A percentile compares a stretch with the other conserved stretches of the same genome.
Conservation (phyloP, 2,888 invertebrate species). For the Galerucella nymphaeae region DNA sequence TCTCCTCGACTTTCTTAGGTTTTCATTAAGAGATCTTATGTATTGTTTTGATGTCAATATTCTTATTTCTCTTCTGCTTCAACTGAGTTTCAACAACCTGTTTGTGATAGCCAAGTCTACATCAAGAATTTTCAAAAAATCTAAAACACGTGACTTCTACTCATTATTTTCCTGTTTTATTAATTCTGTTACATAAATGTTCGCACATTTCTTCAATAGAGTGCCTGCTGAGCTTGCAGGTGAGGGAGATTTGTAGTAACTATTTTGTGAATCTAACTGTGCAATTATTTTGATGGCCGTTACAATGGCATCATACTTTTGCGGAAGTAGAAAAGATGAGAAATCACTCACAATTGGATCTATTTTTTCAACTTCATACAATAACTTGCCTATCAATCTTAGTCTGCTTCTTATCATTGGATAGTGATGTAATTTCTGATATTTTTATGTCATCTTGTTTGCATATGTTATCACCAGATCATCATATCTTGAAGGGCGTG, state of each 20-base stretch:
- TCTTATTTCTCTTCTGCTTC: neutral
- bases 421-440: constrained; percentile 15
- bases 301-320: constrained; percentile 6
- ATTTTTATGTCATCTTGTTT: constrained; percentile 23
- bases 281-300: constrained; percentile 7
- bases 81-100: neutral
- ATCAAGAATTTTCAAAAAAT: constrained; percentile 13
- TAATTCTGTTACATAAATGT: constrained; percentile 15
- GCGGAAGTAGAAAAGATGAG: neutral
- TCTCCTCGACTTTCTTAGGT: neutral
- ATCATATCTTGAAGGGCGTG: constrained; percentile 12
- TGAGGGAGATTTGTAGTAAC: constrained; percentile 9
- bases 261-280: neutral
- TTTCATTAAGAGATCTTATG: neutral
- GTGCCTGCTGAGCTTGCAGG: constrained; percentile 8
- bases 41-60: neutral
- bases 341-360: neutral
- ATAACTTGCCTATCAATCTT: neutral
- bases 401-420: constrained; percentile 10
- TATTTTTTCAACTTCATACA: constrained; percentile 3
- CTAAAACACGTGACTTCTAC: neutral
- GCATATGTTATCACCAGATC: constrained; percentile 21
- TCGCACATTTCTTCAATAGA: constrained; percentile 12
- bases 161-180: constrained; percentile 11
- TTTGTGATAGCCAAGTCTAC: constrained; percentile 3